Evolutionary conservation across 2,797 vertebrate species (phyloP), one percentile per base, ranked within the genome.

Genomic region (Neomorphus geoffroyi): DNA sequence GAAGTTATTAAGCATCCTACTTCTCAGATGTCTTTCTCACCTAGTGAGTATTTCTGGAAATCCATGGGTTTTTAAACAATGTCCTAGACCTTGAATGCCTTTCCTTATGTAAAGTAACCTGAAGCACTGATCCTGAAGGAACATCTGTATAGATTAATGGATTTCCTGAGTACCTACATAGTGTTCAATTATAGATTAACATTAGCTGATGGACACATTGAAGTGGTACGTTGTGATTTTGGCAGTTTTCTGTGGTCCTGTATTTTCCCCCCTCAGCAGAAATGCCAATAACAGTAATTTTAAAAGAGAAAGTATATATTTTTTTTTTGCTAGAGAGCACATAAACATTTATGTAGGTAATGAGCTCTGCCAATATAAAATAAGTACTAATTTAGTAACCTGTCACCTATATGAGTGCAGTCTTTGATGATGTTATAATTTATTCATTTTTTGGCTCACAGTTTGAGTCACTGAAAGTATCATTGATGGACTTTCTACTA

Each of bases 171-270:
- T 87, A 80, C 81, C 67, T 77, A 73, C 26, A 12, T 1, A 8
- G 39, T 73, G 53, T 87, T 94, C 79, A 89, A 89, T 96, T 96
- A 92, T 92, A 50, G 81, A 96, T 95, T 92, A 94, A 13, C 79
- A 74, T 93, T 94, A 94, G 67, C 56, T 75, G 75, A 82, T 80
- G 67, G 60, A 54, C 78, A 87, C 6, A 3, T 46, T 60, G 39
- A 85, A 87, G 48, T 73, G 60, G 70, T 93, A 30, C 0, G 6
- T 33, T 82, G 74, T 85, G 72, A 70, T 93, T 80, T 85, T 72
- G 58, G 26, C 56, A 82, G 51, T 45, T 87, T 79, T 70, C 22
- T 1, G 1, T 30, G 12, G 16, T 73, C 80, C 78, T 58, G 22
- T 48, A 12, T 77, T 82, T 79, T 26, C 7, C 22, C 12, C 32